Base-by-base conservation (phyloP, 2,888 invertebrate genomes). In the Chrysodeixis includens region DNA sequence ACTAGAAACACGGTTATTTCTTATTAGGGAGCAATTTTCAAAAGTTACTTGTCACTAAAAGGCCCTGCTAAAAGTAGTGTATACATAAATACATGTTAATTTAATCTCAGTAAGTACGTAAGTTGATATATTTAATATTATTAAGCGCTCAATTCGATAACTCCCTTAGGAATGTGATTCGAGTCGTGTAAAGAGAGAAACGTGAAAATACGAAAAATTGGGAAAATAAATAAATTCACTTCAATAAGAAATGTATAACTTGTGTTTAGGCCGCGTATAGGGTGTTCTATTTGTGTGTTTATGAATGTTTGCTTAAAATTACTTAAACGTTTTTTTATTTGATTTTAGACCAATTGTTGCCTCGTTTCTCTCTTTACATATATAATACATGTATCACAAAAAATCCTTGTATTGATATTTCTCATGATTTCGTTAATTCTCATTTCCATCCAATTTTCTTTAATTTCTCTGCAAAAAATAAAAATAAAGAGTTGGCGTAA, bases 51-150 rank as follows among this genome's bases (percentile, higher is more conserved):
- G 20, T 10, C 46, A 52, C 26, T 22, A 26, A 14, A 20, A 8
- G 18, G 12, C 9, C 16, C 60, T 18, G 35, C 59, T 67, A 66
- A 64, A 67, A 71, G 44, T 59, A 32, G 30, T 40, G 61, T 40
- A 62, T 40, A 49, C 8, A 12, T 20, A n/a, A 66, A 59, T 51
- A 74, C 68, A 66, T 0, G 53, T 69, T 56, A 20, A 61, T 8
- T 74, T 76, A 86, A 86, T 85, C 85, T 88, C 84, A 55, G 76
- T 87, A 87, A 88, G 83, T 90, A 90, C 88, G 85, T 86, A 80
- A 63, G 56, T 64, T 62, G 60, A 63, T 67, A 62, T 54, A 61
- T 66, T 66, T 71, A 60, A 59, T 30, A 69, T 67, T 61, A 76
- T 85, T 86, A 82, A 85, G 84, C 83, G 62, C 40, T 58, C 61